phyloP scores from a whole-genome alignment of 2,888 invertebrate genomes.

The Xestia xanthographa region DNA sequence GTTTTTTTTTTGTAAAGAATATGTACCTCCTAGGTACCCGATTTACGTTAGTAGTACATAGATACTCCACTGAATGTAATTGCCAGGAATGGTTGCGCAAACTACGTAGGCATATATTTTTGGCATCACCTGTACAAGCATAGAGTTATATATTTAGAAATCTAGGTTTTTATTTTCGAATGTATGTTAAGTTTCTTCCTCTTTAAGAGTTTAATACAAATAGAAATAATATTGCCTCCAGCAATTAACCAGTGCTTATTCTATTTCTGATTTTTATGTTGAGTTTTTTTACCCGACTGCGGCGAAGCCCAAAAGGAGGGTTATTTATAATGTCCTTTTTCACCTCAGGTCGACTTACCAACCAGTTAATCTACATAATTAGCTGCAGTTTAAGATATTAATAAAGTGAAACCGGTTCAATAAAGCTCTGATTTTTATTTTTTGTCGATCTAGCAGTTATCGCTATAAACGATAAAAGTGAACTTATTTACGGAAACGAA shows the following conservation, averaged over 20 bases:
- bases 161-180: constrained; percentile 20
- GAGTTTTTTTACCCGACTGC: no score
- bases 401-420: not conserved
- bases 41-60: not conserved
- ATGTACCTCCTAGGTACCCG: not conserved
- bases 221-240: not conserved
- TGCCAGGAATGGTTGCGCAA: constrained; percentile 39
- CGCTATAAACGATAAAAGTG: not conserved
- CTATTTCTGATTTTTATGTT: not conserved
- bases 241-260: not conserved
- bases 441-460: not conserved
- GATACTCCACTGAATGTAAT: constrained; percentile 31
- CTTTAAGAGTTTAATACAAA: not conserved
- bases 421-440: not conserved
- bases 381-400: not conserved
- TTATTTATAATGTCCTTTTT: no score
- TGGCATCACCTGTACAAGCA: constrained; percentile 46
- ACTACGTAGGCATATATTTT: constrained; percentile 51
- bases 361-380: not conserved
- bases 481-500: not conserved
- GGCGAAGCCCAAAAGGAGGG: no score
- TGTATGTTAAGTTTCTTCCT: constrained; percentile 15
- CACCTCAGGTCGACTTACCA: not conserved
- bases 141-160: constrained; percentile 42
- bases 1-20: not conserved